Evolutionary conservation across 2,113 vertebrate species (phyloP).

Genomic region (Puma concolor): DNA sequence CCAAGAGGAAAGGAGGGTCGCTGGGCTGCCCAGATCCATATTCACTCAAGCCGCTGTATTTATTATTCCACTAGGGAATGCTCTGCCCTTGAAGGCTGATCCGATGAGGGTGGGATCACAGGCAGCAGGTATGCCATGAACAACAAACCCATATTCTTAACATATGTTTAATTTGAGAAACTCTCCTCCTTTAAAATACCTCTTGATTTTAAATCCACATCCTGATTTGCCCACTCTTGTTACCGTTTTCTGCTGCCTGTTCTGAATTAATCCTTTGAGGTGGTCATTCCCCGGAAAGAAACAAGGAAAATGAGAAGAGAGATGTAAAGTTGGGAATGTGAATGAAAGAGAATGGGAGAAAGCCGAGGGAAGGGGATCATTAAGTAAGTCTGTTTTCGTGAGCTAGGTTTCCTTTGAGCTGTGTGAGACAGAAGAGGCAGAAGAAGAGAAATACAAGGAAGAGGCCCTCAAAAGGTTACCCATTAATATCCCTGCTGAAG

Average conservation of each 20-base stretch:
- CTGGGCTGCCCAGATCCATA: background rate
- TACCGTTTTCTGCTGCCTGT: conserved; percentile 80
- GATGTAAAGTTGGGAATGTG: conserved; percentile 66
- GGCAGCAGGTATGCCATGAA: conserved; percentile 75
- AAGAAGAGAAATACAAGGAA: conserved; percentile 25
- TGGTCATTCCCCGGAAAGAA: conserved; percentile 77
- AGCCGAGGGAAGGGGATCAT: conserved; percentile 46
- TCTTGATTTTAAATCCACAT: conserved; percentile 80
- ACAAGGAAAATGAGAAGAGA: conserved; percentile 78
- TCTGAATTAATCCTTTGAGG: conserved; percentile 83
- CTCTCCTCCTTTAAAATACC: conserved; percentile 75
- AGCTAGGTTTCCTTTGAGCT: conserved; percentile 47
- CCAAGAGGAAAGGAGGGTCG: background rate
- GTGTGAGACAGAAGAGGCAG: background rate
- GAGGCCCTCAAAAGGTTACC: background rate
- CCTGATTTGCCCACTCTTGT: conserved; percentile 79
- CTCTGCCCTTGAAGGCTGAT: conserved; percentile 39
- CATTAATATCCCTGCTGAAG: background rate
- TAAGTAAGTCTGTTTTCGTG: conserved; percentile 48
- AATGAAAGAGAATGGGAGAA: conserved; percentile 66
- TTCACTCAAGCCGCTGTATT: background rate
- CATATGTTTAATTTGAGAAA: conserved; percentile 76
- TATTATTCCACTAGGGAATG: conserved; percentile 49
- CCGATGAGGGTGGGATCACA: background rate
- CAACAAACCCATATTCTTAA: conserved; percentile 78